phyloP scores from a whole-genome alignment of 2,797 vertebrate genomes.

The Cyclopterus lumpus region DNA sequence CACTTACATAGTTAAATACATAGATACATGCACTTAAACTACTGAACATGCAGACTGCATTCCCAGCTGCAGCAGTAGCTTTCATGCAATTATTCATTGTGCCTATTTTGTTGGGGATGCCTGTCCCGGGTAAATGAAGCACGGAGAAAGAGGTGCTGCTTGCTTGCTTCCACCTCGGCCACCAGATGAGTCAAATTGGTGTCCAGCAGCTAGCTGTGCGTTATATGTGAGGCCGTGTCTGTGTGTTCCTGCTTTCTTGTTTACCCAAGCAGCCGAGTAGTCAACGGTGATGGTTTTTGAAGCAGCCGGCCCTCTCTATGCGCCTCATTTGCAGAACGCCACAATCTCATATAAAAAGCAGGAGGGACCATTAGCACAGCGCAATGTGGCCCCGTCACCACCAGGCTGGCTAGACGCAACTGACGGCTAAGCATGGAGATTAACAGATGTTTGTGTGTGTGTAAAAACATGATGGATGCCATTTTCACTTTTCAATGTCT shows the following conservation, averaged over 20 bases:
- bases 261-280: constrained; percentile 28
- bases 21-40: constrained; percentile 1
- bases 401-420: constrained; percentile 10
- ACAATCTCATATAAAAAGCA: constrained; percentile 60
- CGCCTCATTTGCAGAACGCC: constrained; percentile 64
- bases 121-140: constrained; percentile 66
- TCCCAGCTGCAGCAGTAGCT: constrained; percentile 9
- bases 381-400: constrained; percentile 29
- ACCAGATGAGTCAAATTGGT: constrained; percentile 35
- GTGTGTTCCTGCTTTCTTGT: constrained; percentile 34
- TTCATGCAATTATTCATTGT: constrained; percentile 56
- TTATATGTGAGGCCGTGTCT: constrained; percentile 9
- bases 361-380: constrained; percentile 59
- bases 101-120: constrained; percentile 33
- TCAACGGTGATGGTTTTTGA: constrained; percentile 40
- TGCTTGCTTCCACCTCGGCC: constrained; percentile 44
- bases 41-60: constrained; percentile 16
- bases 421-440: not conserved
- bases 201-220: constrained; percentile 25
- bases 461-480: not conserved
- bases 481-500: constrained; percentile 2
- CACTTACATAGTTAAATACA: not conserved
- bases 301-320: constrained; percentile 31
- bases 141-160: constrained; percentile 33
- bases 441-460: constrained; percentile 9